These are phyloP conservation scores for Neoaliturus tenellus DNA, from an alignment of 2,888 invertebrate species.

Conservation along the genomic window DNA sequence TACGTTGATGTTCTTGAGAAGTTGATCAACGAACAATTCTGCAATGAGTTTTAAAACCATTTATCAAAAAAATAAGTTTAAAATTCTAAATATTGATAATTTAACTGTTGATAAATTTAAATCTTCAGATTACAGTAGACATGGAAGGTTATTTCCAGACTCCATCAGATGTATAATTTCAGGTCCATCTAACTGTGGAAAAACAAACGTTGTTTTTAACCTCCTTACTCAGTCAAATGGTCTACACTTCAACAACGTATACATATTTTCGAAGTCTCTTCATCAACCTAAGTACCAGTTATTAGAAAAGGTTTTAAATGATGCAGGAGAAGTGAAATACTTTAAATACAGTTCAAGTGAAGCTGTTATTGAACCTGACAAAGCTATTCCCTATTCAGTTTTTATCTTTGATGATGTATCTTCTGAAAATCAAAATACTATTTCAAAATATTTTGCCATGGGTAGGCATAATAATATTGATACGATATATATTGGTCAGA, in stretches of 20 bases:
- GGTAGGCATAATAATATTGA: slow-evolving; percentile 54
- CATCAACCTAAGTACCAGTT: slow-evolving; percentile 54
- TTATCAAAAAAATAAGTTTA: slow-evolving; percentile 15
- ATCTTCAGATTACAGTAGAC: slow-evolving; percentile 30
- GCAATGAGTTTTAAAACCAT: not conserved
- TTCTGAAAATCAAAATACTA: slow-evolving; percentile 44
- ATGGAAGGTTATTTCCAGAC: slow-evolving; percentile 45
- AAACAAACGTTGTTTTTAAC: slow-evolving; percentile 53
- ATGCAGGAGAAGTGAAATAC: not conserved
- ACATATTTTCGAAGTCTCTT: slow-evolving; percentile 52
- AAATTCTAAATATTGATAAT: slow-evolving; percentile 17
- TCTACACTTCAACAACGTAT: slow-evolving; percentile 45
- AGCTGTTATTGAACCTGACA: slow-evolving; percentile 24
- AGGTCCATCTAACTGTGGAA: slow-evolving; percentile 45
- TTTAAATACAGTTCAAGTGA: slow-evolving; percentile 44
- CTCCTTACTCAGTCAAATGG: slow-evolving; percentile 25
- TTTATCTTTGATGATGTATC: slow-evolving; percentile 56
- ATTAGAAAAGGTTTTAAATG: slow-evolving; percentile 14
- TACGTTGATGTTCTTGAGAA: too few relatives aligned
- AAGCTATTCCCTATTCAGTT: slow-evolving; percentile 50
- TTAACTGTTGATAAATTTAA: slow-evolving; percentile 7
- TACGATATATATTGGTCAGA: slow-evolving; percentile 54
- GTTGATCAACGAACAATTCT: too few relatives aligned
- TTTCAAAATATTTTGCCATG: slow-evolving; percentile 48
- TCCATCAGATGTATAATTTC: slow-evolving; percentile 35